A percentile compares a stretch with the other conserved stretches of the same genome.
These are phyloP conservation scores for Drosophila ercepeae DNA, from an alignment of 1,140 invertebrate genomes.

Conservation along the genomic window DNA sequence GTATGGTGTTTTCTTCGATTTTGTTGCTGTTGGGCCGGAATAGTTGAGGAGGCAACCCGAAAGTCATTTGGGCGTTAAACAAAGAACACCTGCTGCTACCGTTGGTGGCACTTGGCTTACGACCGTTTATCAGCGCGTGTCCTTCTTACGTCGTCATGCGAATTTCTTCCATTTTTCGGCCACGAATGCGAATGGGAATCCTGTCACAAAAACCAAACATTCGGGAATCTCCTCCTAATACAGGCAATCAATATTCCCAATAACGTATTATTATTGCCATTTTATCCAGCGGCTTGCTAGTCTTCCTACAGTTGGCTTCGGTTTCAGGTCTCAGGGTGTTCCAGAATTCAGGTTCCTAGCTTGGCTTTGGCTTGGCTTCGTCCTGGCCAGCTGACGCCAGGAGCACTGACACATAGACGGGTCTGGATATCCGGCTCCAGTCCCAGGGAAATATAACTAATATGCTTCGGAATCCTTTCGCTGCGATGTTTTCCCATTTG, in stretches of 20 bases:
- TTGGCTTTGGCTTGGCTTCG: constrained; percentile 24
- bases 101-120: constrained; percentile 7
- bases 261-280: constrained; percentile 72
- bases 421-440: neutral
- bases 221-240: constrained; percentile 32
- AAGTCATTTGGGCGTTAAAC: constrained; percentile 58
- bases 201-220: constrained; percentile 9
- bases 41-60: constrained; percentile 16
- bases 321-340: constrained; percentile 23
- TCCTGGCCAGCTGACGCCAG: constrained; percentile 42
- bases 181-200: constrained; percentile 20
- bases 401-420: constrained; percentile 46
- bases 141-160: constrained; percentile 24
- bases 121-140: constrained; percentile 41
- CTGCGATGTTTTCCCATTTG: constrained; percentile 44
- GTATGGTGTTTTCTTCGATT: constrained; percentile 7
- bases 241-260: constrained; percentile 70
- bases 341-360: constrained; percentile 1
- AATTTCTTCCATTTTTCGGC: constrained; percentile 21
- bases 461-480: constrained; percentile 62
- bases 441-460: constrained; percentile 60
- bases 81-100: constrained; percentile 54
- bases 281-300: constrained; percentile 36
- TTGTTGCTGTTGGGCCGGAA: neutral
- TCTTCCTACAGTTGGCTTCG: constrained; percentile 23